phyloP scores from a whole-genome alignment of 2,888 invertebrate genomes.

The Teleogryllus oceanicus region DNA sequence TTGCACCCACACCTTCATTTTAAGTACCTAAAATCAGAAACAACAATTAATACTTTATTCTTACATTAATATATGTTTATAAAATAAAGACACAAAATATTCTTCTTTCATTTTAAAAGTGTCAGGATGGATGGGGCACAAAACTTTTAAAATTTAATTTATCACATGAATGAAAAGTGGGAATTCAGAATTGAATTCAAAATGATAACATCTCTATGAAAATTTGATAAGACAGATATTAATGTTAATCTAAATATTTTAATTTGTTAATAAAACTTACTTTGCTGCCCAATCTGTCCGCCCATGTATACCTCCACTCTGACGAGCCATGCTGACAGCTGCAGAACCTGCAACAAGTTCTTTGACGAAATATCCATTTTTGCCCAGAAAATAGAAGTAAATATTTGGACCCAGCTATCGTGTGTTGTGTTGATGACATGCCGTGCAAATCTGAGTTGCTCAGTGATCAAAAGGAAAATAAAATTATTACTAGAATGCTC shows the following conservation, averaged over 20 bases:
- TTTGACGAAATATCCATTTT: too few species aligned
- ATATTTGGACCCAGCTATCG: too few species aligned
- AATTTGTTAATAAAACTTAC: conserved; percentile 49
- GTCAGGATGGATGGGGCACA: background rate
- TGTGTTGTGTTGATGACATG: too few species aligned
- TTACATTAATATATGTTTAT: too few species aligned
- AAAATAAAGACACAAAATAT: too few species aligned
- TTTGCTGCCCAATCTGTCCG: conserved; percentile 80
- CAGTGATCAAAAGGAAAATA: too few species aligned
- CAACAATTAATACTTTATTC: too few species aligned
- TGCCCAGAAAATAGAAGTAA: too few species aligned
- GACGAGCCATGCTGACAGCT: conserved; percentile 24
- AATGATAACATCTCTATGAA: background rate
- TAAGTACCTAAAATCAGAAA: conserved; percentile 21
- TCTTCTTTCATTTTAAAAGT: too few species aligned
- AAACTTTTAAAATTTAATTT: conserved; percentile 19
- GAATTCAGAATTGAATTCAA: conserved; percentile 33
- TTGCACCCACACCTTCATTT: background rate
- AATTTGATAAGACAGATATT: background rate
- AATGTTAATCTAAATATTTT: background rate
- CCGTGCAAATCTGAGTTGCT: too few species aligned
- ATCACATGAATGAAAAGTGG: conserved; percentile 19
- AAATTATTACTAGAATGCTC: too few species aligned
- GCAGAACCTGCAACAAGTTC: conserved; percentile 31
- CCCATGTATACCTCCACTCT: conserved; percentile 51